Base-by-base conservation (phyloP, 2,888 invertebrate species). In the Tipula vernalis region DNA sequence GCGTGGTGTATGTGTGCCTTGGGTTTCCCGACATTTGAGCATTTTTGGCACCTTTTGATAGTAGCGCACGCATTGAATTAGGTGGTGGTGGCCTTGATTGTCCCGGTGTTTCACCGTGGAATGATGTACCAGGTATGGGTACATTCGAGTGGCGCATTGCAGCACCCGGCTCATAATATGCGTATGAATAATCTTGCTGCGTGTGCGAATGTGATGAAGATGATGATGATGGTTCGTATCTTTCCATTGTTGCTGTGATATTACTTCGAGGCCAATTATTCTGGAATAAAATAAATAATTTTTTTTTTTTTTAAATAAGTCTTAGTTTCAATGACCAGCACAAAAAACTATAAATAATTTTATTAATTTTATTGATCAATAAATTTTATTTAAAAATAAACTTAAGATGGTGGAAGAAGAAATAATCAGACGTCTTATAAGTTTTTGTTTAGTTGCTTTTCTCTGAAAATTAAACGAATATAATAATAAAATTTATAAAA, bases 161-260 rank as follows among this genome's bases (percentile, higher is more conserved):
- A 6, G 94, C 93, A 1, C 94, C 94, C 0, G 94, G 94, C 89
- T 96, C 96, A 90, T 96, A 96, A 90, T 96, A 96, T 28, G 96
- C 96, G 91, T 96, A 96, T 13, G 96, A 95, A 91, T 96, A 96
- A 90, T 96, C 96, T 87, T 91, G 91, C 86, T 91, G 91, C 15
- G 88, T 87, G 87, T 90, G 89, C 88, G 92, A 92, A 86, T 91
- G 87, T 88, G 88, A 87, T 88, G 89, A 87, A 18, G 87, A 87
- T 42, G 87, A 87, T 18, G 87, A 86, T 28, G 88, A 87, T 36
- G 93, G 93, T 89, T 93, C 92, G 88, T 93, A 93, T 87, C 93
- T 90, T 88, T 93, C 93, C 93, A 93, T 93, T n/a, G 93, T 93
- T 10, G 93, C 93, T 71, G 93, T 92, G 42, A 93, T 93, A 88